Conservation (phyloP, 2,797 vertebrate species). For the Psittacula echo region DNA sequence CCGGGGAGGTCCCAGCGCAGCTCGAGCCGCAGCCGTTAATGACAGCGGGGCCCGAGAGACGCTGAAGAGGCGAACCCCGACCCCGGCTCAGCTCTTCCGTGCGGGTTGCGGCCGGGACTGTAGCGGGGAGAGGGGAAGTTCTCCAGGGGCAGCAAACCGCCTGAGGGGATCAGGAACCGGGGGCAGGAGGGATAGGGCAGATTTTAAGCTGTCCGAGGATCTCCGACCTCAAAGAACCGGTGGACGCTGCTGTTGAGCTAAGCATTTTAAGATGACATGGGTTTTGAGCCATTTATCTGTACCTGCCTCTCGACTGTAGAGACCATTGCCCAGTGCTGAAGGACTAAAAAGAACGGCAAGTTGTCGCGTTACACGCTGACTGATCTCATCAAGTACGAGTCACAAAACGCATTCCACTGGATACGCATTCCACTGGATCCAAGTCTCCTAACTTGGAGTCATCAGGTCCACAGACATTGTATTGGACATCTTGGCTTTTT, state of each 20-base stretch:
- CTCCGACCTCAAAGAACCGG: background rate
- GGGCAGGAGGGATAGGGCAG: too few relatives aligned
- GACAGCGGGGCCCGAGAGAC: background rate
- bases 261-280: rapidly evolving
- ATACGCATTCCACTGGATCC: rapidly evolving
- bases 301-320: background rate
- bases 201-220: rapidly evolving
- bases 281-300: background rate
- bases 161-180: background rate
- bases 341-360: background rate
- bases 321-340: background rate
- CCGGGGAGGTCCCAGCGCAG: background rate
- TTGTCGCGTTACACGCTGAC: rapidly evolving
- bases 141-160: background rate
- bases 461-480: background rate
- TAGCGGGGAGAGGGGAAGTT: background rate
- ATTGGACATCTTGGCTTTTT: background rate
- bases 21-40: too few relatives aligned
- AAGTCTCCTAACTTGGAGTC: background rate
- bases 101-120: background rate
- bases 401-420: background rate
- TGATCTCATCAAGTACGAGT: background rate
- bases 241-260: too few relatives aligned
- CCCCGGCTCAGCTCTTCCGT: background rate
- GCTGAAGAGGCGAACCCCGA: background rate